Base-by-base conservation (phyloP, 2,797 vertebrate genomes). In the Spea hammondii region DNA sequence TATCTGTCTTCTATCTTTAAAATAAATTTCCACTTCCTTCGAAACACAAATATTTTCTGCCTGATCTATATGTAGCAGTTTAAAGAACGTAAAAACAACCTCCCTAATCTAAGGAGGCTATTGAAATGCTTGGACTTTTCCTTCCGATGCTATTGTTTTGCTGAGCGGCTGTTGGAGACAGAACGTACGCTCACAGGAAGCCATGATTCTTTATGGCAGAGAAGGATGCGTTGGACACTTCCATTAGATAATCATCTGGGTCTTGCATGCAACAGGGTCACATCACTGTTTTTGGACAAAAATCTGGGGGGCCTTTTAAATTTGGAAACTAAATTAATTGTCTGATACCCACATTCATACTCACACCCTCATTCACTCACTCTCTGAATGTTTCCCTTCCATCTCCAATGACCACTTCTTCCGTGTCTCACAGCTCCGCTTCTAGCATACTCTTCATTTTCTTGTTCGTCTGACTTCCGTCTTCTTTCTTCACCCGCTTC, bases 111-210 rank as follows among this genome's bases (percentile, higher is more conserved):
- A 69, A 49, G 11, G 14, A 69, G 47, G 11, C 66, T 60, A 62
- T 32, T 9, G 60, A 50, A 62, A 32, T 66, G 48, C 13, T 5
- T 45, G 54, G 53, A 14, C 12, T 44, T 64, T 78, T 72, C 76
- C 76, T 78, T 78, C 76, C 76, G 69, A 47, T 65, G 49, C n/a
- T 51, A 72, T 78, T 78, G 69, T 78, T 70, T 62, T 72, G 59
- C 64, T 72, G 48, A 51, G 49, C 51, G 51, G 60, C 48, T 44
- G 13, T 5, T 44, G 60, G 50, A 77, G 76, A 72, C 76, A 62
- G 69, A 45, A 62, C n/a, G 7, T 55, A 53, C 66, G 57, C 57
- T 45, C 14, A 54, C 66, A 72, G 69, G 76, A 72, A 72, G 48
- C 44, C 55, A 78, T 78, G 53, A 65, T 65, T 78, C 69, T 65